These are phyloP conservation scores for Latrodectus geometricus DNA, from an alignment of 1,140 invertebrate genomes.

Conservation along the genomic window DNA sequence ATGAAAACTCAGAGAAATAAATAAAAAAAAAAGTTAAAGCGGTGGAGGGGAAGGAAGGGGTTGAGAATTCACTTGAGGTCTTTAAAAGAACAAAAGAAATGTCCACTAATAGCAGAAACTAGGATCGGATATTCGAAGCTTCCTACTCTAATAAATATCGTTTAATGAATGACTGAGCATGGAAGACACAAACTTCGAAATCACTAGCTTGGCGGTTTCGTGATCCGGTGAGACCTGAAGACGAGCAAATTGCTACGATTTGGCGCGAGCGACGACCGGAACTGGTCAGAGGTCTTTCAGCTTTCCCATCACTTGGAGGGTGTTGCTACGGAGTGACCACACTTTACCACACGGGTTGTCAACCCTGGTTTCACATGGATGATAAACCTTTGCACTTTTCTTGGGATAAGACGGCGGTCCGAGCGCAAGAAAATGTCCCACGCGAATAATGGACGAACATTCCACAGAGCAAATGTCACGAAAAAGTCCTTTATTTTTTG, in stretches of 20 bases:
- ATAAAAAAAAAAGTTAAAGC: not conserved
- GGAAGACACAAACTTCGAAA: conserved; percentile 9
- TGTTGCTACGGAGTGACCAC: conserved; percentile 32
- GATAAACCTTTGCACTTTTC: conserved; percentile 13
- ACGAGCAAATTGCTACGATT: conserved; percentile 28
- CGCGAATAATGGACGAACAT: conserved; percentile 13
- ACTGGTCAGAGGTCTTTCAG: conserved; percentile 35
- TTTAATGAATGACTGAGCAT: conserved; percentile 20
- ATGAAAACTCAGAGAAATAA: not conserved
- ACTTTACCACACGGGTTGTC: conserved; percentile 25
- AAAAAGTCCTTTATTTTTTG: conserved; percentile 9
- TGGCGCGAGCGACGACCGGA: conserved; percentile 37
- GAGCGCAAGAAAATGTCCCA: conserved; percentile 3
- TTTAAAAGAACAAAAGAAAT: conserved; percentile 46
- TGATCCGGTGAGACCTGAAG: conserved; percentile 13
- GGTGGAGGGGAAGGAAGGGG: conserved; percentile 1
- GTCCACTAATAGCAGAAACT: conserved; percentile 27
- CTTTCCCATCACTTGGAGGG: conserved; percentile 13
- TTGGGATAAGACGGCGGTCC: not conserved
- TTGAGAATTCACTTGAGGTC: not conserved
- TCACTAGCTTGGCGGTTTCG: conserved; percentile 7
- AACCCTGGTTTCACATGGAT: conserved; percentile 39
- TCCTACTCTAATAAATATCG: conserved; percentile 54
- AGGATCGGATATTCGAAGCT: conserved; percentile 25
- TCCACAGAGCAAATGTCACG: conserved; percentile 15